These are phyloP conservation scores for Oconnorella tubifera DNA, from an alignment of 2,888 invertebrate genomes.

Conservation along the genomic window DNA sequence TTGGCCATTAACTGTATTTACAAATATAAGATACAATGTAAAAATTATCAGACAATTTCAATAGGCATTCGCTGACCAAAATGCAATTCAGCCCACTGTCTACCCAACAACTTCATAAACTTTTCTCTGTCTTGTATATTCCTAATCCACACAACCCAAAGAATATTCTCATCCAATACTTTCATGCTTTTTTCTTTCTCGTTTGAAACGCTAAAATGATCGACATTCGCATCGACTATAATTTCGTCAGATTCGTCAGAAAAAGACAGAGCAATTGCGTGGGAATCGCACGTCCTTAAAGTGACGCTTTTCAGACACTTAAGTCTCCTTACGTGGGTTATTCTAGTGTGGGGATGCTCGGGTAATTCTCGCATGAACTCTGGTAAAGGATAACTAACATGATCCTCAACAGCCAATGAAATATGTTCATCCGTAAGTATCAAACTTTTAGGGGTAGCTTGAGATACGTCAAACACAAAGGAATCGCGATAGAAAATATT, in stretches of 20 bases:
- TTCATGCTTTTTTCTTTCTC: conserved; percentile 20
- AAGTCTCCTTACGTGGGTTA: conserved; percentile 43
- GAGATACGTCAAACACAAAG: conserved; percentile 1
- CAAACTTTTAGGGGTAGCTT: conserved; percentile 39
- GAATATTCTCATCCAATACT: conserved; percentile 38
- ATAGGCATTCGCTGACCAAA: too few species aligned
- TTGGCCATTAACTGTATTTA: too few species aligned
- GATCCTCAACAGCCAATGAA: conserved; percentile 47
- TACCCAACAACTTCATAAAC: conserved; percentile 43
- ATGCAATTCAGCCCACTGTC: conserved; percentile 45
- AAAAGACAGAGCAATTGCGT: conserved; percentile 45
- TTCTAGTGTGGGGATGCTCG: conserved; percentile 43
- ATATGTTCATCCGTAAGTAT: conserved; percentile 47
- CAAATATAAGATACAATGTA: too few species aligned
- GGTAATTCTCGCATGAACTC: conserved; percentile 50
- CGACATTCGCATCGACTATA: conserved; percentile 43
- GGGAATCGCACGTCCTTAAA: conserved; percentile 37
- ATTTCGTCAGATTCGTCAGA: conserved; percentile 49
- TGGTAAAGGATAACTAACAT: conserved; percentile 52
- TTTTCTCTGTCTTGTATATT: conserved; percentile 44
- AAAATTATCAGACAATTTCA: too few species aligned
- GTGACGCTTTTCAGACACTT: conserved; percentile 44
- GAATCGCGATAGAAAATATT: too few species aligned
- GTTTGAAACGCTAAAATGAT: conserved; percentile 43
- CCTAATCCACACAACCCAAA: conserved; percentile 42